Base-by-base conservation (phyloP, 30 jellyfish, hydroid and myxozoan species). In the Chrysaora quinquecirrha region DNA sequence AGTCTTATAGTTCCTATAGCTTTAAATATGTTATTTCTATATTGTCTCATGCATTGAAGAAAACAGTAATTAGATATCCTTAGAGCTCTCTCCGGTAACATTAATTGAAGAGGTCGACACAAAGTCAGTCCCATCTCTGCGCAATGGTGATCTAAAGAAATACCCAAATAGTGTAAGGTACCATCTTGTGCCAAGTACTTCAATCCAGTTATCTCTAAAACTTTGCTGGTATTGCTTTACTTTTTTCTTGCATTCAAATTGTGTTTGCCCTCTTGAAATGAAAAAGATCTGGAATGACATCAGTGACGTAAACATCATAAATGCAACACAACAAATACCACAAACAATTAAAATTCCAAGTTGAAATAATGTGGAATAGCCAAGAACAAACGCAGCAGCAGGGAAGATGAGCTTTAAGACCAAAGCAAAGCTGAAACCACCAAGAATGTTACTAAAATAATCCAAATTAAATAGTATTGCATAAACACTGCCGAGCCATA, bases 191-290 rank as follows among this genome's bases (percentile, higher is more conserved):
- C 98, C 98, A 32, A 91, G 92, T 33, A 91, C 96, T 34, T 86
- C 90, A 6, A 60, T 61, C 96, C 92, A 82, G 85, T 91, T 86
- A 24, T 80, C 86, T 14, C 33, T 50, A 64, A 86, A 63, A 30
- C 49, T 73, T 48, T 30, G 71, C 12, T 61, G 63, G 58, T 85
- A 91, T 49, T 86, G 83, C 24, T 24, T 23, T 38, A 91, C 34
- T 78, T 84, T 85, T 81, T 91, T 91, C 70, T 87, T 80, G 73
- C 98, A 91, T 70, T 91, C 98, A 75, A 91, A 91, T 76, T 91
- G 98, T 20, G 98, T 91, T 77, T 91, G 98, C 1, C 98, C 98
- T n/a, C 96, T 71, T 29, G 90, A 78, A n/a, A 91, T 85, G 85
- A 91, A 91, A 76, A 85, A 91, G 22, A 84, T 49, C 66, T 91